Percentiles rank a stretch among this genome's conserved stretches.
Evolutionary conservation across 2,888 invertebrate species (phyloP).

Genomic region (Bimastos eiseni): DNA sequence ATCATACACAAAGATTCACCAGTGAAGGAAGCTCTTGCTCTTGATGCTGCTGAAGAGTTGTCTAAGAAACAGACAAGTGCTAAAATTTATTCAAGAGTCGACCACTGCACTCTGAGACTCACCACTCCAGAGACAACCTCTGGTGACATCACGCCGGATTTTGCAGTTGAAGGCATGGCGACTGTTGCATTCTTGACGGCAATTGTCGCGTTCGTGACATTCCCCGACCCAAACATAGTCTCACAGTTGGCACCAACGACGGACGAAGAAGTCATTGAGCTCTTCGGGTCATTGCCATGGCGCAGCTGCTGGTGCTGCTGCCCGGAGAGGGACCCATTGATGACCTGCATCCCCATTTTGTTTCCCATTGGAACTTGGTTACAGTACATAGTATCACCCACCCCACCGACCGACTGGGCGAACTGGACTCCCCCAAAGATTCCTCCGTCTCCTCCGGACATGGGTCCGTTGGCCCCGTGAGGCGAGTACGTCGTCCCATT

Average conservation of each 20-base stretch:
- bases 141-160: neutral
- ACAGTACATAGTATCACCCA: neutral
- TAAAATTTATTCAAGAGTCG: too few relatives aligned
- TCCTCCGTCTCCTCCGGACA: neutral
- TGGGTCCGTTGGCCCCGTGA: neutral
- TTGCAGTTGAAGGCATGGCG: neutral
- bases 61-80: too few relatives aligned
- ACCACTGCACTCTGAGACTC: neutral
- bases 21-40: too few relatives aligned
- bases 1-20: too few relatives aligned
- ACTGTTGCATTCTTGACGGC: neutral
- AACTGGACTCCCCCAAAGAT: slow-evolving; percentile 8
- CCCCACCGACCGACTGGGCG: neutral
- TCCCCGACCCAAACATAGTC: neutral
- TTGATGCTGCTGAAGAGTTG: too few relatives aligned
- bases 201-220: neutral
- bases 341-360: neutral
- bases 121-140: neutral
- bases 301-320: neutral
- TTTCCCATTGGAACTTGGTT: neutral
- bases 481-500: neutral
- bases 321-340: neutral
- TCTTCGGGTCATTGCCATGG: neutral
- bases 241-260: neutral
- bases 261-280: neutral